These are phyloP conservation scores for Himalopsyche phryganea DNA, from an alignment of 1,140 invertebrate species.

Conservation along the genomic window DNA sequence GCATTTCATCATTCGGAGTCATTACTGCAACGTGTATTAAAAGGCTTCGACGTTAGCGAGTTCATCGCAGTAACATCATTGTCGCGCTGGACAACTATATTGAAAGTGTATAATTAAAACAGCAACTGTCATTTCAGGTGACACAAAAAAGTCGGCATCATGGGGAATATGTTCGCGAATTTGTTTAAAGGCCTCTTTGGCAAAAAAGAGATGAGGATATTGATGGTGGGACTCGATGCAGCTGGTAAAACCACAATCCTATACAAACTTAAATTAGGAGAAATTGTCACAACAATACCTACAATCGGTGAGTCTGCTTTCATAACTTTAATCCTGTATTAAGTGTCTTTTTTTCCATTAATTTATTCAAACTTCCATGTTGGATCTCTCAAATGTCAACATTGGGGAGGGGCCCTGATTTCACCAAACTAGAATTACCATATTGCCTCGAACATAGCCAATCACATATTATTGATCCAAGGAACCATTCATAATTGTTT, in stretches of 20 bases:
- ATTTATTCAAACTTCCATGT: too few species aligned
- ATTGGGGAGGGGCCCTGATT: too few species aligned
- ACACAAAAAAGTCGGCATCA: conserved; percentile 56
- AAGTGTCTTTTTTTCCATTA: not conserved
- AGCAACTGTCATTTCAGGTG: conserved; percentile 20
- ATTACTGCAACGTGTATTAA: not conserved
- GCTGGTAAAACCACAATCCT: conserved; percentile 99
- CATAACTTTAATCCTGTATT: not conserved
- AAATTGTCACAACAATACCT: conserved; percentile 99
- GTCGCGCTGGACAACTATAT: too few species aligned
- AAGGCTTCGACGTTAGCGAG: not conserved
- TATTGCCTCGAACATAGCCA: too few species aligned
- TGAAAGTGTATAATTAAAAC: too few species aligned
- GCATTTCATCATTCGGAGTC: not conserved
- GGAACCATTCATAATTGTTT: too few species aligned
- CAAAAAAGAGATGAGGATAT: conserved; percentile 98
- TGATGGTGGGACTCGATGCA: conserved; percentile 97
- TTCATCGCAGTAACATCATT: not conserved
- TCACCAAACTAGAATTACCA: too few species aligned
- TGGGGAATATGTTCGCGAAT: conserved; percentile 84
- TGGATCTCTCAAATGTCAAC: too few species aligned
- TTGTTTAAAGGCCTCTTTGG: conserved; percentile 95
- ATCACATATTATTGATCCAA: too few species aligned
- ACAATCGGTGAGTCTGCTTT: conserved; percentile 83
- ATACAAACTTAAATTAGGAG: conserved; percentile 99